Evolutionary conservation across 2,888 invertebrate species (phyloP), one percentile per base, ranked within the genome.

Genomic region (Andrena camellia): DNA sequence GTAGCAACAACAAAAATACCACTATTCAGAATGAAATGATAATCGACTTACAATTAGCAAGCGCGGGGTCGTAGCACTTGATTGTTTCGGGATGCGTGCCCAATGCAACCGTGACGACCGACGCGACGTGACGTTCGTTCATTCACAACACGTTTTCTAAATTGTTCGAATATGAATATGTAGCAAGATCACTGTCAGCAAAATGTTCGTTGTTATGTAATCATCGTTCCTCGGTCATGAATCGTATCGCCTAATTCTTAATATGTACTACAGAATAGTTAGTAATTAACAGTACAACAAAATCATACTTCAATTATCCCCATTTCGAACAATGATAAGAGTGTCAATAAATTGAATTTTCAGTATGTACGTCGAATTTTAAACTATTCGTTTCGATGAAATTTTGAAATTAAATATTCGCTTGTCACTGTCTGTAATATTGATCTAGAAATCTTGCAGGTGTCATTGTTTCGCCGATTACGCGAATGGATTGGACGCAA

Each of bases 1-100:
- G 8, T 33, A 33, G 33, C 31, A 50, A 42, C 74, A 78, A 77
- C 72, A 76, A 75, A 72, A 71, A 86, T 88, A 85, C 88, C 89
- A 88, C 86, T 88, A 90, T 86, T 89, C 89, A 85, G 79, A 86
- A 85, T 66, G 81, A 85, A 86, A 83, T 83, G 69, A 83, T 81
- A 80, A 86, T 88, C 84, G 85, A 84, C 84, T 86, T 74, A 86
- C 79, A 68, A 72, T 84, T 63, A 73, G 62, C 70, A 52, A 71
- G 68, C 72, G 64, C 62, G 23, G 71, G 23, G 71, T 67, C 54
- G 68, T 59, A 62, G 42, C 71, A 54, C 29, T 35, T 73, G 76
- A 86, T 84, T 80, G 78, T 80, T 86, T 86, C 68, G 67, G 80
- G 78, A 85, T 81, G 74, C 86, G 85, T 86, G 86, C 66, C 78